Evolutionary conservation across 2,797 vertebrate genomes (phyloP).

Genomic region (Eurystomus glaucurus): DNA sequence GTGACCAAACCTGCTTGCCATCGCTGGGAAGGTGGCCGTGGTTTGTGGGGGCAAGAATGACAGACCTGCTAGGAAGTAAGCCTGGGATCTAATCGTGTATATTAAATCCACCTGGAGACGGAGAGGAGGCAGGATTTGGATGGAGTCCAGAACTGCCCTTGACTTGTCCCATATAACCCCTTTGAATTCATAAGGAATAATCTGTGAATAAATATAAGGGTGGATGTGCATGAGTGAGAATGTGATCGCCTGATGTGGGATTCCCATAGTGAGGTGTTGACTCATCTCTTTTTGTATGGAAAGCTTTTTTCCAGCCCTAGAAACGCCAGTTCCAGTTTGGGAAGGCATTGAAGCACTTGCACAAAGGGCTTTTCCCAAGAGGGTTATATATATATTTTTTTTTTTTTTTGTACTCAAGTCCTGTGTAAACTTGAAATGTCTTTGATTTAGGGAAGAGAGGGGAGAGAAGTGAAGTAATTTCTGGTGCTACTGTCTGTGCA

Average conservation of each 20-base stretch:
- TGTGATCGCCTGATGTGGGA: neutral
- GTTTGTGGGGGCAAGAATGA: neutral
- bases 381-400: neutral
- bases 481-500: neutral
- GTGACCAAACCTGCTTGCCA: neutral
- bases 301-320: conserved; percentile 18
- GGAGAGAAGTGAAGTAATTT: neutral
- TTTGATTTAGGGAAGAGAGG: neutral
- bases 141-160: neutral
- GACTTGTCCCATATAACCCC: neutral
- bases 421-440: conserved; percentile 48
- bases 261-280: conserved; percentile 10
- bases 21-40: rapidly evolving
- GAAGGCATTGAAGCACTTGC: neutral
- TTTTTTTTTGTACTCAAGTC: neutral
- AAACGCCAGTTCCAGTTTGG: neutral
- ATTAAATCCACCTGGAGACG: neutral
- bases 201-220: neutral
- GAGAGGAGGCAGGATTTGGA: neutral
- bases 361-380: neutral
- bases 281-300: neutral
- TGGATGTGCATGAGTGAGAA: neutral
- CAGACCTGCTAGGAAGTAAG: neutral
- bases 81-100: neutral
- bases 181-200: neutral